Evolutionary conservation across 2,888 invertebrate genomes (phyloP).

Genomic region (Drosophila mayaguana): DNA sequence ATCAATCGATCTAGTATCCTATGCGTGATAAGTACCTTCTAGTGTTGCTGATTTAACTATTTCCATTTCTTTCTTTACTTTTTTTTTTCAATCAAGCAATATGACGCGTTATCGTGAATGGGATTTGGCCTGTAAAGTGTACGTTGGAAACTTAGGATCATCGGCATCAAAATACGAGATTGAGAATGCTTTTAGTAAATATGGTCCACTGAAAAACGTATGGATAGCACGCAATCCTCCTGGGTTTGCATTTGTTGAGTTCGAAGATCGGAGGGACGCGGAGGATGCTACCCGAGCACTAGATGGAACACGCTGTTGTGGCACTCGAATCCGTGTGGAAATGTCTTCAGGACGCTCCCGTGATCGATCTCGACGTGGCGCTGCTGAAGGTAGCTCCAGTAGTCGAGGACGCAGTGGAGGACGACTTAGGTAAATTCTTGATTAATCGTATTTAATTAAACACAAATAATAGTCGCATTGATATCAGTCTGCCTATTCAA

Average conservation of each 20-base stretch:
- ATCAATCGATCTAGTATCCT: neutral
- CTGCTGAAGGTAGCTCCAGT: constrained; percentile 77
- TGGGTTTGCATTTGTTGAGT: constrained; percentile 95
- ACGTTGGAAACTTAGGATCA: constrained; percentile 94
- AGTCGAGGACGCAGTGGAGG: constrained; percentile 87
- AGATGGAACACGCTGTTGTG: constrained; percentile 94
- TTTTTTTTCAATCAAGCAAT: neutral
- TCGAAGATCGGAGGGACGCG: constrained; percentile 93
- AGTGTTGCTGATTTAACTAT: neutral
- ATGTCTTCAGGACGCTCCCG: constrained; percentile 96
- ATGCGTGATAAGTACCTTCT: neutral
- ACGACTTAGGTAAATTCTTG: constrained; percentile 40
- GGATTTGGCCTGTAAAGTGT: constrained; percentile 94
- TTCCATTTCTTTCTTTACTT: neutral
- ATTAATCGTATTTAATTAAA: neutral
- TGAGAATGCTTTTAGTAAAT: constrained; percentile 93
- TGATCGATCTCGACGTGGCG: constrained; percentile 87
- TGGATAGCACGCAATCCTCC: constrained; percentile 97
- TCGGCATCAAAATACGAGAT: constrained; percentile 95
- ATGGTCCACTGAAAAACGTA: constrained; percentile 93
- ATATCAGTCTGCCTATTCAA: neutral
- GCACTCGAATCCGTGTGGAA: constrained; percentile 95
- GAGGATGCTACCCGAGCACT: constrained; percentile 93
- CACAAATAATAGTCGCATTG: neutral
- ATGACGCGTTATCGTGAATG: constrained; percentile 88